Conservation (phyloP, 30 jellyfish, hydroid and myxozoan genomes). For the Hydra vulgaris region DNA sequence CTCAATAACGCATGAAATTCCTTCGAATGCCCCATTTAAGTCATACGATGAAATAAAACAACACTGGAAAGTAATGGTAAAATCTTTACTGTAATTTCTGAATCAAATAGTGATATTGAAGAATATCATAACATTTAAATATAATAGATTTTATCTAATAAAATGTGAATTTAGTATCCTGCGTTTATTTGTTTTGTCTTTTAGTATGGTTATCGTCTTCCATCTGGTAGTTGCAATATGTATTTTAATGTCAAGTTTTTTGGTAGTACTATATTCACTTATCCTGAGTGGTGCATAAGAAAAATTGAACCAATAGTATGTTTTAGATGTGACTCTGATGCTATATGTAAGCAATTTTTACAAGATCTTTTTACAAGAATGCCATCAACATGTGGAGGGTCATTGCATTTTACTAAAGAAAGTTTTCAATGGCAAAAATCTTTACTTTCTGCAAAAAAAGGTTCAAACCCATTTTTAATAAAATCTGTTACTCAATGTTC, state of each 20-base stretch:
- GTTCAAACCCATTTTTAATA: constrained; percentile 1
- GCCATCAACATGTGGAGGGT: constrained; percentile 48
- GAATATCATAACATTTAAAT: background rate
- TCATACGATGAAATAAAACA: constrained; percentile 40
- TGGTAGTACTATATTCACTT: constrained; percentile 48
- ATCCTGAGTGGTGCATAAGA: constrained; percentile 75
- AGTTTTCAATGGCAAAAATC: constrained; percentile 9
- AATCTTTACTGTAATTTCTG: background rate
- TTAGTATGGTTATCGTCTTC: constrained; percentile 64
- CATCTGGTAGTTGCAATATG: constrained; percentile 28
- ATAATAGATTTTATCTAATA: background rate
- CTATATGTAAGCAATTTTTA: constrained; percentile 32
- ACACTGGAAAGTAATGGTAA: constrained; percentile 79
- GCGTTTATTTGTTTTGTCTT: background rate
- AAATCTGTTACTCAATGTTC: background rate
- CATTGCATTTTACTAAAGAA: constrained; percentile 29
- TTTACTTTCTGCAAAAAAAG: constrained; percentile 5
- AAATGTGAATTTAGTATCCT: background rate
- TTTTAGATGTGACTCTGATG: constrained; percentile 62
- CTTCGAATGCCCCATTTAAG: constrained; percentile 42
- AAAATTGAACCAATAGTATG: constrained; percentile 39
- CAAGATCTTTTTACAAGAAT: constrained; percentile 38
- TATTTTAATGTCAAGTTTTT: constrained; percentile 27
- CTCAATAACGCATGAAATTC: constrained; percentile 43
- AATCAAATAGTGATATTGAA: too few species aligned